Evolutionary conservation across 92 coral and sea anemone genomes (phyloP).

Genomic region (Phenganax marumi): DNA sequence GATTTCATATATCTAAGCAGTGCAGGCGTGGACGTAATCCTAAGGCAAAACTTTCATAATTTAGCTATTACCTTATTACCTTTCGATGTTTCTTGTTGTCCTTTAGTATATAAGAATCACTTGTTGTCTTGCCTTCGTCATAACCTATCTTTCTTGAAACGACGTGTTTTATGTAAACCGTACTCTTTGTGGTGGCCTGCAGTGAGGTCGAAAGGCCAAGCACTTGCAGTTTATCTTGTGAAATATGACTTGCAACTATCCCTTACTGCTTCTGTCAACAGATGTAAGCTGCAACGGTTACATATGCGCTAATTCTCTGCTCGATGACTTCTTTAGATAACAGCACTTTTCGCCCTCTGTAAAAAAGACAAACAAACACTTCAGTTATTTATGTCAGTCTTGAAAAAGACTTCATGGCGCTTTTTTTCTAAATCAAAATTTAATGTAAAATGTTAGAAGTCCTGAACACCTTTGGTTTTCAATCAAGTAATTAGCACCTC

Average conservation of each 20-base stretch:
- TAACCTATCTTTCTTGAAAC: neutral
- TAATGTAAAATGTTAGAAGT: neutral
- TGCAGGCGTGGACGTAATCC: too few species aligned
- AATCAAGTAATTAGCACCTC: conserved; percentile 8
- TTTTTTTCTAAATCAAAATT: neutral
- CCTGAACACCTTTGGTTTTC: neutral
- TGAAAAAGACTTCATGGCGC: neutral
- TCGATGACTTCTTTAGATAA: neutral
- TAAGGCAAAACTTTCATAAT: too few species aligned
- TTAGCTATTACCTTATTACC: too few species aligned
- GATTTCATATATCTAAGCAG: too few species aligned
- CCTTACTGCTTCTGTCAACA: conserved; percentile 15
- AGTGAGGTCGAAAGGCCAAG: neutral
- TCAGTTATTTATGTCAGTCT: neutral
- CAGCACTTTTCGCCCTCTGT: neutral
- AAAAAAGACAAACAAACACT: neutral
- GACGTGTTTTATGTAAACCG: neutral
- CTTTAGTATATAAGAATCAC: too few species aligned
- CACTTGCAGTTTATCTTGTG: neutral
- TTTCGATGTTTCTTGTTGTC: too few species aligned
- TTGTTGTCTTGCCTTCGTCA: too few species aligned
- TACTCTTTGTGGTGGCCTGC: neutral
- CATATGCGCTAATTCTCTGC: neutral
- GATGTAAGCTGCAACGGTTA: neutral
- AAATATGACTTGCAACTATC: neutral